Evolutionary conservation across 2,888 invertebrate genomes (phyloP), one percentile per base, ranked within the genome.

Genomic region (Colostygia pectinataria): DNA sequence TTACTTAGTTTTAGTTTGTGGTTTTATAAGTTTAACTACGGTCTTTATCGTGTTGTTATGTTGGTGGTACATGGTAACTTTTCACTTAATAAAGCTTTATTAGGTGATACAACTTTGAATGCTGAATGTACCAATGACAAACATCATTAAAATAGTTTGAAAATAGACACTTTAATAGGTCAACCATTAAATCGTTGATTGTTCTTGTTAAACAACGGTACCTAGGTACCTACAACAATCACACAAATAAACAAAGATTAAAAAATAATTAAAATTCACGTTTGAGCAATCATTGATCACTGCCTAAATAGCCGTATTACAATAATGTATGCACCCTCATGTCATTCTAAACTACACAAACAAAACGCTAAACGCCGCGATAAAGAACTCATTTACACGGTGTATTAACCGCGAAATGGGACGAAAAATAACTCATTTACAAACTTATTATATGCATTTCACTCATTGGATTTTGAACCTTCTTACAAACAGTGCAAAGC

Each of bases 351-450:
- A 83, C 79, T 79, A 80, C 71, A 80, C 77, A 83, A 83, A 86
- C 80, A 80, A 65, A 68, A 66, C 74, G 71, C 74, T 82, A 80
- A 80, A 76, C 73, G 74, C 71, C 66, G 63, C 74, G 82, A 85
- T 87, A 90, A 88, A 88, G 86, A 84, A 89, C 87, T 85, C 81
- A 89, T 90, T 90, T 89, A 84, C 77, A 87, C 88, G 89, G 71
- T 66, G 71, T 77, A 80, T 89, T 89, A 89, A 79, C 82, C 80
- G 72, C 80, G 79, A 82, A 88, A 89, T 85, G 80, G 75, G 69
- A 80, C 78, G 80, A 71, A 77, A 81, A 85, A 81, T 80, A 73
- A 71, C 71, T 71, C 67, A 27, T 48, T 70, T 65, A 51, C 63
- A 50, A 57, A 67, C 71, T 62, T 70, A 53, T 37, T 58, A 55